Evolutionary conservation across 2,888 invertebrate species (phyloP).

Genomic region (Xestia rhomboidea): DNA sequence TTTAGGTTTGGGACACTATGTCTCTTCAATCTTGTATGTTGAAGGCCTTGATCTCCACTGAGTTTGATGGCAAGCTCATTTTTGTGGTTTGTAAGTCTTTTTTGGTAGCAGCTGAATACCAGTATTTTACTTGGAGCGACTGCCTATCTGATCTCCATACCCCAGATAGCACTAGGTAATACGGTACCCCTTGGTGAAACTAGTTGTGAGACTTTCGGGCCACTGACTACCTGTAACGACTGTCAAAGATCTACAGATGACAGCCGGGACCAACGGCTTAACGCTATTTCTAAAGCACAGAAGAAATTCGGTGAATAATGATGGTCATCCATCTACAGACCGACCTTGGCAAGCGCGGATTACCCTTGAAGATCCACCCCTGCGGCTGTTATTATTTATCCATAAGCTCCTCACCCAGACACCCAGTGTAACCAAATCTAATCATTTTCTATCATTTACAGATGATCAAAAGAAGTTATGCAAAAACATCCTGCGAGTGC

Average conservation of each 20-base stretch:
- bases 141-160: no score
- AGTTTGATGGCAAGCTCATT: no score
- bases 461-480: slow-evolving; percentile 14
- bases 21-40: no score
- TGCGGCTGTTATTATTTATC: neutral
- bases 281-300: neutral
- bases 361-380: neutral
- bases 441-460: neutral
- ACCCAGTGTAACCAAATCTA: neutral
- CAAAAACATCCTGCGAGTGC: slow-evolving; percentile 25
- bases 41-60: no score
- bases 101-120: no score
- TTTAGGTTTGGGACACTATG: no score
- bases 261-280: neutral
- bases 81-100: no score
- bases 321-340: neutral
- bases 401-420: neutral
- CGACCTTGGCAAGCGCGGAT: no score
- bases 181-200: no score
- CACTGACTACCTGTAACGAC: neutral
- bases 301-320: neutral
- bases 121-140: no score
- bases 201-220: no score
- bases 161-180: no score
- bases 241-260: neutral